Percentiles rank a stretch among this genome's conserved stretches.
Conservation (phyloP, 1,140 invertebrate genomes). For the Epicauta chinensis region DNA sequence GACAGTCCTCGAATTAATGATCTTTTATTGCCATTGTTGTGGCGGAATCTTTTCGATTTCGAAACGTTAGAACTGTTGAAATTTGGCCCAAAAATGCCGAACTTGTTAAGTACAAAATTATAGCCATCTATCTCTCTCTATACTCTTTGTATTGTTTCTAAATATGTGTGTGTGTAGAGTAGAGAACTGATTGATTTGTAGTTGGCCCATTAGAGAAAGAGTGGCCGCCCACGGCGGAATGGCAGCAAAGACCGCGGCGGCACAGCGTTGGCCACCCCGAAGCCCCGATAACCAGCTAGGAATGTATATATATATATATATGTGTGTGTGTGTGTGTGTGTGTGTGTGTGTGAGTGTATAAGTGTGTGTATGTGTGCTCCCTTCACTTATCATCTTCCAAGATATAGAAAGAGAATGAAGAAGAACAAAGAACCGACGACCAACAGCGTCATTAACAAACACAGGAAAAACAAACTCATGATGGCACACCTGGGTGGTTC, state of each 20-base stretch:
- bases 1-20: no score
- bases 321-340: neutral
- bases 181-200: conserved; percentile 38
- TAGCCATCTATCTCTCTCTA: no score
- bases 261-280: conserved; percentile 27
- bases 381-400: conserved; percentile 32
- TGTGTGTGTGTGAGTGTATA: conserved; percentile 8
- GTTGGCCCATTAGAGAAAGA: conserved; percentile 34
- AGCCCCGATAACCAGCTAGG: conserved; percentile 33
- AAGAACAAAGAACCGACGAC: conserved; percentile 36
- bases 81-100: no score
- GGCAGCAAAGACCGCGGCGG: conserved; percentile 22
- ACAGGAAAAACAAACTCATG: conserved; percentile 41
- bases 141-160: no score
- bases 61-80: no score
- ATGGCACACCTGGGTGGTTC: conserved; percentile 42
- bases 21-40: no score
- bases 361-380: conserved; percentile 7
- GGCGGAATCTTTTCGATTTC: no score
- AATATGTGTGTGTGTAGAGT: no score
- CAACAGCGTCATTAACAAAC: conserved; percentile 41
- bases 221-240: conserved; percentile 27
- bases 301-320: conserved; percentile 13
- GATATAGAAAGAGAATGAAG: no score
- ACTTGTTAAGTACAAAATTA: no score